A percentile compares a stretch with the other conserved stretches of the same genome.
Conservation (phyloP, 2,888 invertebrate genomes). For the Galerucella pusilla region DNA sequence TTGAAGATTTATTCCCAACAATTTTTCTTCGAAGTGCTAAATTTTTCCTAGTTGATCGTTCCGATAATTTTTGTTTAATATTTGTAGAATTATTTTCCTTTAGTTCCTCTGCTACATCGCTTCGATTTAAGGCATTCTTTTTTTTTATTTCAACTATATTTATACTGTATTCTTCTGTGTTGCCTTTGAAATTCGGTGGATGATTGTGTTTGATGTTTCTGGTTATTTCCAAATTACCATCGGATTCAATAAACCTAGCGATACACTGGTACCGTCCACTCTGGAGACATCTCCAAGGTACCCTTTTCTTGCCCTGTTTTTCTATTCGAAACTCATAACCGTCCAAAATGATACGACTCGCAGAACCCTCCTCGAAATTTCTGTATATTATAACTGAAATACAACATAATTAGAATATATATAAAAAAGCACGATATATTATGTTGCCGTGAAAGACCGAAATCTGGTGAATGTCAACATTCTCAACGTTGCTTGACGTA, state of each 20-base stretch:
- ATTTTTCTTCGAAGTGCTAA: no score
- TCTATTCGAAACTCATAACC: slow-evolving; percentile 50
- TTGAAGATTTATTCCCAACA: no score
- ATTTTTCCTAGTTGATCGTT: no score
- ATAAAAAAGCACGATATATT: background rate
- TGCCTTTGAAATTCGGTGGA: slow-evolving; percentile 16
- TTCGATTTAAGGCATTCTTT: background rate
- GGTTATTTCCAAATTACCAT: slow-evolving; percentile 11
- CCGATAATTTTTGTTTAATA: no score
- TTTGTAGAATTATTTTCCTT: background rate
- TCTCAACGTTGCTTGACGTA: no score
- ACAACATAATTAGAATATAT: background rate
- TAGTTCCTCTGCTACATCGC: background rate
- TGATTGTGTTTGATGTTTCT: slow-evolving; percentile 22
- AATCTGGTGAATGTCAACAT: no score
- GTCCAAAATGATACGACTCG: slow-evolving; percentile 43
- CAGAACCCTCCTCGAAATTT: slow-evolving; percentile 14
- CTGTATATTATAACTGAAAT: slow-evolving; percentile 18
- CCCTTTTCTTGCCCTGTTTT: slow-evolving; percentile 46
- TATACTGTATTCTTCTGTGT: slow-evolving; percentile 27
- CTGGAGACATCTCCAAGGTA: slow-evolving; percentile 49
- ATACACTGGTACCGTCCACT: background rate
- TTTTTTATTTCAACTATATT: slow-evolving; percentile 25
- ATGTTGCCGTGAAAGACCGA: no score
- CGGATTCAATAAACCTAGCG: slow-evolving; percentile 12